Evolutionary conservation across 2,797 vertebrate genomes (phyloP).

Genomic region (Spheniscus humboldti): DNA sequence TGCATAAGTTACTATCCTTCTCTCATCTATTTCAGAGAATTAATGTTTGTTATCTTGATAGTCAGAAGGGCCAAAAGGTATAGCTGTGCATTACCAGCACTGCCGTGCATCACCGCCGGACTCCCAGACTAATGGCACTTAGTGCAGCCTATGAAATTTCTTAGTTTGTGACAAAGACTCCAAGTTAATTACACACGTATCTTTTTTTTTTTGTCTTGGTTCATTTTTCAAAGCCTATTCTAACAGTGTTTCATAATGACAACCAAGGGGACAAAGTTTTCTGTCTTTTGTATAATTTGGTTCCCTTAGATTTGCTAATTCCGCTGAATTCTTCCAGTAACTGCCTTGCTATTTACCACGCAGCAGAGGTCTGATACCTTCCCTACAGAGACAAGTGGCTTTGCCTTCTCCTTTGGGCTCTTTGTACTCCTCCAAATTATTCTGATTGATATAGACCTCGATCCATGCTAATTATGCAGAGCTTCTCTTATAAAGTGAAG

Average conservation of each 20-base stretch:
- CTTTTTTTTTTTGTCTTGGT: neutral
- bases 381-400: slow-evolving; percentile 67
- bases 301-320: slow-evolving; percentile 61
- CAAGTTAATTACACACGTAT: neutral
- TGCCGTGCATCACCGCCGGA: neutral
- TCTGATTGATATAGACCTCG: slow-evolving; percentile 78
- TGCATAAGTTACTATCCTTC: neutral
- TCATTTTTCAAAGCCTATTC: neutral
- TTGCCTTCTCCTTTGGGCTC: slow-evolving; percentile 71
- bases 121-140: neutral
- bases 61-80: neutral
- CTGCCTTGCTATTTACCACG: slow-evolving; percentile 63
- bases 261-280: slow-evolving; percentile 32
- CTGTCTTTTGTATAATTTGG: neutral
- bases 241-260: neutral
- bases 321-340: slow-evolving; percentile 54
- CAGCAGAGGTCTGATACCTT: slow-evolving; percentile 64
- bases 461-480: slow-evolving; percentile 75
- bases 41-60: neutral
- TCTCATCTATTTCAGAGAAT: neutral
- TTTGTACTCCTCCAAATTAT: slow-evolving; percentile 74
- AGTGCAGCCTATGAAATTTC: neutral
- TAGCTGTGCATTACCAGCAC: neutral
- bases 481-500: slow-evolving; percentile 72
- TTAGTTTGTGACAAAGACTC: neutral